These are phyloP conservation scores for Pseudachorutes palmiensis DNA, from an alignment of 1,140 invertebrate genomes.

Conservation along the genomic window DNA sequence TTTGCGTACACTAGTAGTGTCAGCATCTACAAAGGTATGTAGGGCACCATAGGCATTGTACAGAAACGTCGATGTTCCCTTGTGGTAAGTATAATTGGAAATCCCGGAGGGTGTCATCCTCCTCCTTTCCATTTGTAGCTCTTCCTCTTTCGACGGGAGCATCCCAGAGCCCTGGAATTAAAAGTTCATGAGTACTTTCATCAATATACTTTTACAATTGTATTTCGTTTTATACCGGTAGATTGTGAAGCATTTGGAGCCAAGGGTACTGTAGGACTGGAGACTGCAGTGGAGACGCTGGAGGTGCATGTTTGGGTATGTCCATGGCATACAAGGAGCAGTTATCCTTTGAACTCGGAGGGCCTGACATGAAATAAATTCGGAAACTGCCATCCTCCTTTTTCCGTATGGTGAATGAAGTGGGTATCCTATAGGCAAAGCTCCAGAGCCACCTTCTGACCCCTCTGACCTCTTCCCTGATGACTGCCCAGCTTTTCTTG, in stretches of 20 bases:
- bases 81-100: background rate
- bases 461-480: background rate
- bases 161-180: background rate
- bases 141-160: background rate
- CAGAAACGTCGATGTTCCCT: background rate
- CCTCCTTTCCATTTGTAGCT: background rate
- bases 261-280: background rate
- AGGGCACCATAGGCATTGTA: background rate
- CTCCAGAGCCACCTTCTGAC: background rate
- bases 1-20: background rate
- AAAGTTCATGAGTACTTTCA: background rate
- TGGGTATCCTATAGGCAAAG: background rate
- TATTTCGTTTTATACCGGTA: too few relatives aligned
- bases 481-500: background rate
- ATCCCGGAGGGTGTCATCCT: background rate
- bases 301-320: background rate
- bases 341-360: background rate
- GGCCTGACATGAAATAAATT: background rate
- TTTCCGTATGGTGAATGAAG: background rate
- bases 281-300: background rate
- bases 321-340: background rate
- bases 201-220: too few relatives aligned
- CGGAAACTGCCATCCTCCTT: background rate
- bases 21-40: background rate
- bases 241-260: background rate